Percentiles rank a stretch among this genome's conserved stretches.
These are phyloP conservation scores for Acanthococcus lagerstroemiae DNA, from an alignment of 2,888 invertebrate genomes.

Conservation along the genomic window DNA sequence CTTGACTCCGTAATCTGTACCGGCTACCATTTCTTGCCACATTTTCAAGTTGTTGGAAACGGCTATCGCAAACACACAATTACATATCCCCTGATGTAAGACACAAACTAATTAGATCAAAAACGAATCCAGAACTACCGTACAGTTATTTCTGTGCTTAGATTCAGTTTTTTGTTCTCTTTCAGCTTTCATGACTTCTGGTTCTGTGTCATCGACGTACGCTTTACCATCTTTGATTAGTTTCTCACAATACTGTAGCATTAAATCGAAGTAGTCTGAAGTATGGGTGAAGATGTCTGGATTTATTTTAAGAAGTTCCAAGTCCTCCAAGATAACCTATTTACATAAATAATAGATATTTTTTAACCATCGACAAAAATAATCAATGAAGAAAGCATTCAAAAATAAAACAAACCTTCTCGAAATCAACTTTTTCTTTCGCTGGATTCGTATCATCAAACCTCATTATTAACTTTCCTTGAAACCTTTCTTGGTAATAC, in stretches of 20 bases:
- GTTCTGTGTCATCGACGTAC: conserved; percentile 92
- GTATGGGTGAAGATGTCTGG: conserved; percentile 90
- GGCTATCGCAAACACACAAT: too few relatives aligned
- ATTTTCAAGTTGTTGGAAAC: conserved; percentile 71
- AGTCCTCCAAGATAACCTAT: conserved; percentile 76
- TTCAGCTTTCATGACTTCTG: conserved; percentile 88
- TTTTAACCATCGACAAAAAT: not conserved
- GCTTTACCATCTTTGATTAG: conserved; percentile 81
- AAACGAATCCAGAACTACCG: too few relatives aligned
- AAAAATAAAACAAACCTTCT: conserved; percentile 56
- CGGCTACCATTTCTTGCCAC: conserved; percentile 93
- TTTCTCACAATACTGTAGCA: conserved; percentile 78
- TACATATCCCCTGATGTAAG: too few relatives aligned
- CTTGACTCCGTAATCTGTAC: conserved; percentile 63
- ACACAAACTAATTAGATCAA: too few relatives aligned
- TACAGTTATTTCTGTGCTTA: conserved; percentile 71
- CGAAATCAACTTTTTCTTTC: conserved; percentile 94
- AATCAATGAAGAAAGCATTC: not conserved
- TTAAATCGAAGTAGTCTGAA: conserved; percentile 90
- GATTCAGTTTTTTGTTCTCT: conserved; percentile 82
- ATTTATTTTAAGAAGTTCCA: conserved; percentile 80
- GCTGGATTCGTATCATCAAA: conserved; percentile 99
- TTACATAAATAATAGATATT: not conserved
- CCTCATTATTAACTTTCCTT: conserved; percentile 92
- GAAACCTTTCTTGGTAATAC: conserved; percentile 84